Evolutionary conservation across 2,888 invertebrate species (phyloP).

Genomic region (Sinodicranocentrus sp.): DNA sequence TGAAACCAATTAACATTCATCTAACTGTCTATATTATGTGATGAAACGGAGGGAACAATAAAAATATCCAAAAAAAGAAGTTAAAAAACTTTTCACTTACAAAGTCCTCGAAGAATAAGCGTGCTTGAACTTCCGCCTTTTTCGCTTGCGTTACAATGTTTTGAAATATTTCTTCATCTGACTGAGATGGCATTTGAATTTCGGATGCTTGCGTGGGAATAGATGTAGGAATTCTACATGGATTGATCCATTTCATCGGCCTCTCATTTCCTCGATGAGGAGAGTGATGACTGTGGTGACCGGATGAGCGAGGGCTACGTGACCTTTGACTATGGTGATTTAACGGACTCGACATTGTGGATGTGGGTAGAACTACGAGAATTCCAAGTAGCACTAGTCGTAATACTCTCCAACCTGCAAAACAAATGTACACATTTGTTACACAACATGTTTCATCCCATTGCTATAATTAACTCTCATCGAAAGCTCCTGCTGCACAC

Average conservation of each 20-base stretch:
- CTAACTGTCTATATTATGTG: slow-evolving; percentile 35
- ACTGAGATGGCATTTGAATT: slow-evolving; percentile 70
- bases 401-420: slow-evolving; percentile 73
- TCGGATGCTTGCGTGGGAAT: slow-evolving; percentile 66
- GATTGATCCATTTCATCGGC: slow-evolving; percentile 76
- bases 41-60: neutral
- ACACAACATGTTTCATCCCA: too few species aligned
- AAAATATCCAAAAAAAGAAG: neutral
- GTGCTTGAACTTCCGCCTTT: slow-evolving; percentile 75
- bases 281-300: slow-evolving; percentile 66
- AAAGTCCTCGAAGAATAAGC: slow-evolving; percentile 73
- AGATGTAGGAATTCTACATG: slow-evolving; percentile 73
- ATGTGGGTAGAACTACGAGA: slow-evolving; percentile 67
- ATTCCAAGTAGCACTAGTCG: slow-evolving; percentile 68
- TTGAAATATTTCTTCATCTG: slow-evolving; percentile 74
- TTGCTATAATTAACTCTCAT: too few species aligned
- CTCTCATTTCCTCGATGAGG: slow-evolving; percentile 68
- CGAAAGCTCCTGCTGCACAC: too few species aligned
- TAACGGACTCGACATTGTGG: slow-evolving; percentile 75
- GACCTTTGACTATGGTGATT: slow-evolving; percentile 66
- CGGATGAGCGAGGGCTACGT: slow-evolving; percentile 58
- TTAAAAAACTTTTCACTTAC: slow-evolving; percentile 72
- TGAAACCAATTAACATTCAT: slow-evolving; percentile 61
- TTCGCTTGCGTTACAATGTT: slow-evolving; percentile 75
- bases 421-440: neutral